Evolutionary conservation across 2,113 vertebrate genomes (phyloP).

Genomic region (Glaucidium brasilianum): DNA sequence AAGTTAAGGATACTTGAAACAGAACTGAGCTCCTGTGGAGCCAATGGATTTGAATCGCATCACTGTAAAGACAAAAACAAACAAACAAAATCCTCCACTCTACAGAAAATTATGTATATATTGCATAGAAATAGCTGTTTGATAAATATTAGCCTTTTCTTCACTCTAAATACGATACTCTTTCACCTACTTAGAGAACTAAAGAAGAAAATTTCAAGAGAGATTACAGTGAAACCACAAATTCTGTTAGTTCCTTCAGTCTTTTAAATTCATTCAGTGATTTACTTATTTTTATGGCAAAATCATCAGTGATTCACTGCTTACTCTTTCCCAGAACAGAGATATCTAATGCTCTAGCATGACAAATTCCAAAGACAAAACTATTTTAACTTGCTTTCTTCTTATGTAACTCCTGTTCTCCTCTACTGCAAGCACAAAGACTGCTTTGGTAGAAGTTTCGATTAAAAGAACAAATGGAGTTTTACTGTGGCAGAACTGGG

Average conservation of each 20-base stretch:
- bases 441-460: background rate
- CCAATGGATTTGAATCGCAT: background rate
- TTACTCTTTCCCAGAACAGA: background rate
- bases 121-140: background rate
- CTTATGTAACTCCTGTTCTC: background rate
- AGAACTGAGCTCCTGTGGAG: constrained; percentile 29
- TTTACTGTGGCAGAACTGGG: background rate
- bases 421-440: background rate
- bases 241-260: background rate
- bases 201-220: background rate
- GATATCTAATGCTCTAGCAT: background rate
- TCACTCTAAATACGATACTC: background rate
- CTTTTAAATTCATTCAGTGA: background rate
- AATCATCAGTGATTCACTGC: background rate
- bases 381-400: background rate
- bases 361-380: background rate
- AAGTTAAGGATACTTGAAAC: constrained; percentile 18
- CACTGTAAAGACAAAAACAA: background rate
- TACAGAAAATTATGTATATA: background rate
- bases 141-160: background rate
- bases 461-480: background rate
- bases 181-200: background rate
- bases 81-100: background rate
- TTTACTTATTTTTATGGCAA: constrained; percentile 17
- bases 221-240: background rate